These are phyloP conservation scores for Aselliscus stoliczkanus DNA, from an alignment of 2,797 vertebrate genomes.

Conservation along the genomic window DNA sequence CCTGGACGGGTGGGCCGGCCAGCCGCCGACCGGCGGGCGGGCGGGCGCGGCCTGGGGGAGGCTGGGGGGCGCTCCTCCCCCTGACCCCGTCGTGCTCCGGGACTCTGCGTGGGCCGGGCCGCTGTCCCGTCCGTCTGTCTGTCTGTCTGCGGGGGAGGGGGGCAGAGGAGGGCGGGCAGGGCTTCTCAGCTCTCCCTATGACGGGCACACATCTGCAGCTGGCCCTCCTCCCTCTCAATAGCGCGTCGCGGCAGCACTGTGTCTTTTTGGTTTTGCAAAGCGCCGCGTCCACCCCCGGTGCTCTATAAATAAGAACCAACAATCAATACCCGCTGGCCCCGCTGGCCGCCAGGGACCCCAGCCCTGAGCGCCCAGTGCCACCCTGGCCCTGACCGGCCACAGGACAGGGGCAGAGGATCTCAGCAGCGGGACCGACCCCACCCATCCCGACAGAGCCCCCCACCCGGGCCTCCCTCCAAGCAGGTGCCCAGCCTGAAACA, in stretches of 20 bases:
- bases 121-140: constrained; percentile 72
- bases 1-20: constrained; percentile 67
- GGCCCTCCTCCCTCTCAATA: constrained; percentile 78
- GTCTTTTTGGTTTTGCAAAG: constrained; percentile 80
- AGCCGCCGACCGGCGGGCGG: constrained; percentile 60
- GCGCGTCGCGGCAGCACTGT: constrained; percentile 78
- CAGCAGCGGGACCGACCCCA: constrained; percentile 61
- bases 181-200: constrained; percentile 79
- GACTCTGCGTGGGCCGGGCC: constrained; percentile 73
- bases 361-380: constrained; percentile 69
- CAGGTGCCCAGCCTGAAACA: constrained; percentile 24
- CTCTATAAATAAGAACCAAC: constrained; percentile 79
- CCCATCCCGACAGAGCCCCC: constrained; percentile 45
- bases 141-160: constrained; percentile 73
- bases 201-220: constrained; percentile 78
- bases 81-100: constrained; percentile 73
- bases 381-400: constrained; percentile 64
- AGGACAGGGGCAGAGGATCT: constrained; percentile 67
- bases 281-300: constrained; percentile 79
- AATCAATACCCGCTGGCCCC: constrained; percentile 77
- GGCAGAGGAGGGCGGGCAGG: constrained; percentile 75
- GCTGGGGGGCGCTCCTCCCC: constrained; percentile 66
- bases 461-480: constrained; percentile 60
- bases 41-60: constrained; percentile 70
- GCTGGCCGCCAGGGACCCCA: constrained; percentile 67